phyloP scores from a whole-genome alignment of 2,113 vertebrate genomes.

The Psephotus haematonotus region DNA sequence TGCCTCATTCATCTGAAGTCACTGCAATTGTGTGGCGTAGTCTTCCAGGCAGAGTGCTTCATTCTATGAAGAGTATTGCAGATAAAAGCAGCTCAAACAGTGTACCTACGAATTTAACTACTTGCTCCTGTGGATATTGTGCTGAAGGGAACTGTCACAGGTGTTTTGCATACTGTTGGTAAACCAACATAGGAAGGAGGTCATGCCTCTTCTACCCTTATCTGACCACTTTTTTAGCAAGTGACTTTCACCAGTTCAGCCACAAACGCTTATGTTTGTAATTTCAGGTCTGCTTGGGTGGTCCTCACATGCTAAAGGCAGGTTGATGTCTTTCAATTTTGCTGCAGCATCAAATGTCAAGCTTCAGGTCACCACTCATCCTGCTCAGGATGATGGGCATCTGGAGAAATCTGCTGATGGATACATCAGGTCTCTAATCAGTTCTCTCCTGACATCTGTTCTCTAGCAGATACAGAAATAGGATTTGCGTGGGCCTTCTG shows the following conservation, averaged over 20 bases:
- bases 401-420: background rate
- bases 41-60: background rate
- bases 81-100: background rate
- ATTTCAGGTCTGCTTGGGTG: background rate
- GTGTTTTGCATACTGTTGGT: background rate
- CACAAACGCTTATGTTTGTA: background rate
- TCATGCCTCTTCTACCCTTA: background rate
- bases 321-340: background rate
- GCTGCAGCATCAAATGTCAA: background rate
- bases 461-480: background rate
- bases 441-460: background rate
- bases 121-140: background rate
- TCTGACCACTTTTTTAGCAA: background rate
- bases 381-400: accelerated
- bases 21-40: accelerated
- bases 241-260: background rate
- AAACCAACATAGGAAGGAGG: background rate
- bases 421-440: background rate
- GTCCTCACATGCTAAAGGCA: background rate
- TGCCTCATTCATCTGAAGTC: background rate
- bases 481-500: background rate
- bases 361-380: background rate
- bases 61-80: background rate
- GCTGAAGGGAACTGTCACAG: background rate
- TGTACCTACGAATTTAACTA: accelerated